Evolutionary conservation across 2,113 vertebrate species (phyloP).

Genomic region (Sinocyclocheilus grahami): DNA sequence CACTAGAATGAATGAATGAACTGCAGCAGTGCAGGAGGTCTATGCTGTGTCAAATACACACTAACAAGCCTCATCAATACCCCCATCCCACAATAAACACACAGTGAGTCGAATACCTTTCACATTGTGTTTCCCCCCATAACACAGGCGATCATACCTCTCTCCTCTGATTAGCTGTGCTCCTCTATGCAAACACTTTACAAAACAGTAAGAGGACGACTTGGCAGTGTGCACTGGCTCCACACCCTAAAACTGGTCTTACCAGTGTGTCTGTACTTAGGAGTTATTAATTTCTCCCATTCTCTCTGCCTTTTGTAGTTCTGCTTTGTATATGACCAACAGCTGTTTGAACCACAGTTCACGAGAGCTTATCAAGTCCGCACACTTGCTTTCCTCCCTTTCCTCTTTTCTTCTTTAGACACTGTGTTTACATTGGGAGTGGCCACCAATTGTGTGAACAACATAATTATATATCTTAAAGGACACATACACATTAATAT

Average conservation of each 20-base stretch:
- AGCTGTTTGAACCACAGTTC: not conserved
- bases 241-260: slow-evolving; percentile 41
- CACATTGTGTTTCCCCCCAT: not conserved
- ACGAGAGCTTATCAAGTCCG: slow-evolving; percentile 47
- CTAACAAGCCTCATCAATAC: not conserved
- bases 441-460: slow-evolving; percentile 28
- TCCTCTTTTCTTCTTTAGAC: slow-evolving; percentile 35
- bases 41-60: not conserved
- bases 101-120: not conserved
- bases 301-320: slow-evolving; percentile 5
- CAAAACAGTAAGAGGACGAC: slow-evolving; percentile 41
- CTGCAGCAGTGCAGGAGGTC: not conserved
- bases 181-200: slow-evolving; percentile 20
- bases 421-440: slow-evolving; percentile 25
- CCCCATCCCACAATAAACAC: not conserved
- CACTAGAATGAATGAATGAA: slow-evolving; percentile 22
- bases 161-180: not conserved
- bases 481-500: not conserved
- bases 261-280: slow-evolving; percentile 38
- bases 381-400: slow-evolving; percentile 32
- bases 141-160: slow-evolving; percentile 28
- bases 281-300: slow-evolving; percentile 36
- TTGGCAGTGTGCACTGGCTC: slow-evolving; percentile 3
- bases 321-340: slow-evolving; percentile 24
- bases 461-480: slow-evolving; percentile 28